A percentile compares a stretch with the other conserved stretches of the same genome.
Conservation (phyloP, 2,888 invertebrate species). For the Machimus atricapillus region DNA sequence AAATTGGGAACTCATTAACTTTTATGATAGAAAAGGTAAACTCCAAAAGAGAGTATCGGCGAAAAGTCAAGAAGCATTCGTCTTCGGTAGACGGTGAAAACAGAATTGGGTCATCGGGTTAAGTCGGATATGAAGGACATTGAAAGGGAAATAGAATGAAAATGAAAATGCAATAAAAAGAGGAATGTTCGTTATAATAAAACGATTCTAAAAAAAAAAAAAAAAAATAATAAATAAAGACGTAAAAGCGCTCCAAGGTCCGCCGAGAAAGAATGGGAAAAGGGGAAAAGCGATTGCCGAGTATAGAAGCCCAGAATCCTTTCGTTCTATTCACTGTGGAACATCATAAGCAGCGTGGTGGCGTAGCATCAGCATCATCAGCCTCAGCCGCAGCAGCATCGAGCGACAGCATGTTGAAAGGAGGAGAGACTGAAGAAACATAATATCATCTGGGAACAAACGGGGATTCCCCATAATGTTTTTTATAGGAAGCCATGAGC, state of each 20-base stretch:
- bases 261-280: conserved; percentile 2
- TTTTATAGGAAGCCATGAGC: neutral
- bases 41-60: neutral
- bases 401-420: neutral
- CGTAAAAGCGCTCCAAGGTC: conserved; percentile 16
- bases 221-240: neutral
- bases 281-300: conserved; percentile 10
- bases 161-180: conserved; percentile 37
- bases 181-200: conserved; percentile 33
- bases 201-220: conserved; percentile 12
- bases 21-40: neutral
- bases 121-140: conserved; percentile 33
- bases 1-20: neutral
- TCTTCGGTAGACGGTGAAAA: neutral
- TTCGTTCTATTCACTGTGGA: conserved; percentile 18
- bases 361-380: neutral
- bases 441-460: conserved; percentile 34
- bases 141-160: conserved; percentile 38
- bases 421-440: conserved; percentile 25
- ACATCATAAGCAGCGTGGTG: neutral
- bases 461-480: conserved; percentile 38
- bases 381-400: neutral
- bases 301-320: conserved; percentile 19
- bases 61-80: neutral
- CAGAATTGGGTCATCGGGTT: conserved; percentile 27